These are phyloP conservation scores for Athalia rosae DNA, from an alignment of 2,888 invertebrate genomes.

Conservation along the genomic window DNA sequence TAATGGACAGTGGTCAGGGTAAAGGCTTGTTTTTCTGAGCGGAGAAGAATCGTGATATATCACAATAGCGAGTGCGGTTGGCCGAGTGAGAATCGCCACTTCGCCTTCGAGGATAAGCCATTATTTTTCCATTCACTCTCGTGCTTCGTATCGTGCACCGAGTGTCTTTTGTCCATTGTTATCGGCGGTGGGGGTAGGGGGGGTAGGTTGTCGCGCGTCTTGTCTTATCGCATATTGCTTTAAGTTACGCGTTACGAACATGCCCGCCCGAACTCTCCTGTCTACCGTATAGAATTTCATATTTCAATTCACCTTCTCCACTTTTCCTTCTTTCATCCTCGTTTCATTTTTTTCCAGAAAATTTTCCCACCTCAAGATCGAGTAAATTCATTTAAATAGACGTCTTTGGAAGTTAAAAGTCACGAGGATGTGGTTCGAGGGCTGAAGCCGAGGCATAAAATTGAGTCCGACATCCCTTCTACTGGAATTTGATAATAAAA, in stretches of 20 bases:
- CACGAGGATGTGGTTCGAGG: background rate
- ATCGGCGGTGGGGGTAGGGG: background rate
- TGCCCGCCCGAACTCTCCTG: background rate
- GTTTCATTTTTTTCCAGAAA: background rate
- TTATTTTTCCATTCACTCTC: slow-evolving; percentile 43
- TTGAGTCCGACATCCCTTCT: background rate
- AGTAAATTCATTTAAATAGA: slow-evolving; percentile 3
- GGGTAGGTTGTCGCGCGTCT: background rate
- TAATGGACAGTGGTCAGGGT: slow-evolving; percentile 58
- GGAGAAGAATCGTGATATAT: slow-evolving; percentile 42
- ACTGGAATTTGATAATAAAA: background rate
- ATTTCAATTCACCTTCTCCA: background rate
- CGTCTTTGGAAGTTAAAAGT: slow-evolving; percentile 1
- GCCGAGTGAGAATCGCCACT: slow-evolving; percentile 36
- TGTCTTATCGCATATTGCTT: background rate
- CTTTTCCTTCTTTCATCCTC: background rate
- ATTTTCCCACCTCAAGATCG: background rate
- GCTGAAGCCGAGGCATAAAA: too few relatives aligned
- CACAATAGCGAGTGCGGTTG: slow-evolving; percentile 35
- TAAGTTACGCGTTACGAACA: background rate
- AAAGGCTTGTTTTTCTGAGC: slow-evolving; percentile 57
- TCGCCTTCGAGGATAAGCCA: slow-evolving; percentile 38
- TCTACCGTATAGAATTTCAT: slow-evolving; percentile 33
- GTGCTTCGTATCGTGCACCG: background rate
- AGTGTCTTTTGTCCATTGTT: slow-evolving; percentile 37